These are phyloP conservation scores for Drosophila subquinaria DNA, from an alignment of 2,888 invertebrate species.

Conservation along the genomic window DNA sequence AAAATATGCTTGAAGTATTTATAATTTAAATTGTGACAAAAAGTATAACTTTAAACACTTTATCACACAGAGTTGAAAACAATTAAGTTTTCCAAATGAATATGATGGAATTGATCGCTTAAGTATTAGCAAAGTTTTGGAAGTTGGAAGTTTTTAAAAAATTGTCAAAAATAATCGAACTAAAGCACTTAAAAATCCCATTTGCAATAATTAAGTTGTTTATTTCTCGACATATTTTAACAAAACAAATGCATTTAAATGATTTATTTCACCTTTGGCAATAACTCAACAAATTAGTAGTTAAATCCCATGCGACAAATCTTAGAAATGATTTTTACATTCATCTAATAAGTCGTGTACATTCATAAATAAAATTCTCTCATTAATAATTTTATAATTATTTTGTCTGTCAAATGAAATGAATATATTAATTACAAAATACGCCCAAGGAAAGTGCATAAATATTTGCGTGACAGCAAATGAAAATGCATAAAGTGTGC, in stretches of 20 bases:
- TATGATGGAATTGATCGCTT: no score
- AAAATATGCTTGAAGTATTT: no score
- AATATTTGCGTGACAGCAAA: conserved; percentile 38
- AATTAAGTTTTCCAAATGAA: no score
- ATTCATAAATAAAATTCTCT: conserved; percentile 36
- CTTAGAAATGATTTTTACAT: conserved; percentile 18
- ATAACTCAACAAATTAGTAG: conserved; percentile 5
- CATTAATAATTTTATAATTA: conserved; percentile 51
- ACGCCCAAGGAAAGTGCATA: conserved; percentile 38
- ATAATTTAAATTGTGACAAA: neutral
- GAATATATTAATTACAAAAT: conserved; percentile 58
- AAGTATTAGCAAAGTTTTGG: no score
- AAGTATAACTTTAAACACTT: no score
- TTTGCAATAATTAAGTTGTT: no score
- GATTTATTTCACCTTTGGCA: neutral
- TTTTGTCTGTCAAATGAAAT: conserved; percentile 61
- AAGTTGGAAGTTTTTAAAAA: no score
- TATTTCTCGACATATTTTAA: no score
- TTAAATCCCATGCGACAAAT: conserved; percentile 18
- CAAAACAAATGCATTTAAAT: no score
- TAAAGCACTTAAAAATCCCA: no score
- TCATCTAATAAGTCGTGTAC: conserved; percentile 44
- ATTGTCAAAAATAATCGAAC: no score
- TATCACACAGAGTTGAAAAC: no score
- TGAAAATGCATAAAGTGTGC: conserved; percentile 37